A percentile compares a stretch with the other conserved stretches of the same genome.
Conservation (phyloP, 2,888 invertebrate genomes). For the Eristalis intricaria region DNA sequence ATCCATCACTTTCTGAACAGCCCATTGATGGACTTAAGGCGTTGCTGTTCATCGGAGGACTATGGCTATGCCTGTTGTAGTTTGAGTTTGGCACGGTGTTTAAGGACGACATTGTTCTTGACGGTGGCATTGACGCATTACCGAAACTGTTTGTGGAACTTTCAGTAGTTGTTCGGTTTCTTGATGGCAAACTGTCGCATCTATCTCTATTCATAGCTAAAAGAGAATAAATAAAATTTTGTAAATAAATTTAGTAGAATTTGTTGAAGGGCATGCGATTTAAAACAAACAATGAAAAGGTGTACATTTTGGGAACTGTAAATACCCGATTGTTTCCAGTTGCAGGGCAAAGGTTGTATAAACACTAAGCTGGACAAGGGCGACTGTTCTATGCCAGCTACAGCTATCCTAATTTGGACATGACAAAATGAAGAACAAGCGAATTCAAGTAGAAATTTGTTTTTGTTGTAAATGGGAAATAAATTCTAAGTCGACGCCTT, state of each 20-base stretch:
- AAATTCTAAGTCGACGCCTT: too few species aligned
- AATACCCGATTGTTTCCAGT: too few species aligned
- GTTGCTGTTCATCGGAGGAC: constrained; percentile 80
- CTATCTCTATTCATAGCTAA: constrained; percentile 84
- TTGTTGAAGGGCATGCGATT: not conserved
- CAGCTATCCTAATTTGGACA: too few species aligned
- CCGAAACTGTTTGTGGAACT: constrained; percentile 80
- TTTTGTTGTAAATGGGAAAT: too few species aligned
- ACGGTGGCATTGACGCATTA: constrained; percentile 79
- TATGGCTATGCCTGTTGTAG: constrained; percentile 80
- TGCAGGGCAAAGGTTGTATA: too few species aligned
- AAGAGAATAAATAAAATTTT: constrained; percentile 62
- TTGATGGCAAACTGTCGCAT: constrained; percentile 91
- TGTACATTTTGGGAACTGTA: too few species aligned
- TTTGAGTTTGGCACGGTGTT: constrained; percentile 80
- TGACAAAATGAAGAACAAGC: too few species aligned
- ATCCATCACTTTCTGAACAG: constrained; percentile 87
- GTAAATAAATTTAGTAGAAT: not conserved
- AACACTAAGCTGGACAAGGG: too few species aligned
- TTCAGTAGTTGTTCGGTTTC: constrained; percentile 86
- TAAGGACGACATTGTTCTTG: constrained; percentile 81
- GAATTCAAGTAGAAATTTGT: too few species aligned
- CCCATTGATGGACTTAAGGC: constrained; percentile 83
- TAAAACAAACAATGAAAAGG: not conserved
- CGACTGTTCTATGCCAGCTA: too few species aligned